Percentiles rank a stretch among this genome's conserved stretches.
Evolutionary conservation across 2,888 invertebrate species (phyloP).

Genomic region (Operophtera brumata): DNA sequence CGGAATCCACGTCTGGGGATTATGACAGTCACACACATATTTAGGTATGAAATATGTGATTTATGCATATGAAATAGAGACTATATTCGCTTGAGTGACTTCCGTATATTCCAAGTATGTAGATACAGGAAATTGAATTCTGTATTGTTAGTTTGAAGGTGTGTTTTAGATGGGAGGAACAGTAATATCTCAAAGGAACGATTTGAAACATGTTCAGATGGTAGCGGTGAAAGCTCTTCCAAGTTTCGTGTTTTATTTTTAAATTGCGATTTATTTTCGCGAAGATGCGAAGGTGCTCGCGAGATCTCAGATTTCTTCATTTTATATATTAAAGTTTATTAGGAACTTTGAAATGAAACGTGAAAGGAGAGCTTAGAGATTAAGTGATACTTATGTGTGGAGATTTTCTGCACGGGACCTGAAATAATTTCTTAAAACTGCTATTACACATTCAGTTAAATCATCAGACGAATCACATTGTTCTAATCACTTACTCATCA

Average conservation of each 20-base stretch:
- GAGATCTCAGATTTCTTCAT: constrained; percentile 40
- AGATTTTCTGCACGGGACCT: constrained; percentile 9
- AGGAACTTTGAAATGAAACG: constrained; percentile 43
- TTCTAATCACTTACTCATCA: too few relatives aligned
- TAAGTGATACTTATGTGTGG: constrained; percentile 18
- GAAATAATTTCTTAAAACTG: background rate
- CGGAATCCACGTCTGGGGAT: constrained; percentile 52
- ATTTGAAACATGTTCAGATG: constrained; percentile 71
- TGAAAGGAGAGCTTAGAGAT: constrained; percentile 30
- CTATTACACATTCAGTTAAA: background rate
- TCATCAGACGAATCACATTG: background rate
- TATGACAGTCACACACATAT: constrained; percentile 41
- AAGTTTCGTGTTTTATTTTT: constrained; percentile 69
- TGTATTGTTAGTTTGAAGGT: constrained; percentile 29
- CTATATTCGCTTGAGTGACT: constrained; percentile 32
- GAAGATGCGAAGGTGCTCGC: constrained; percentile 46
- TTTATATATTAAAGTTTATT: constrained; percentile 44
- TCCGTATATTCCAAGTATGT: constrained; percentile 15
- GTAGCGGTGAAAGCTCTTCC: constrained; percentile 73
- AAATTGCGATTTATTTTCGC: constrained; percentile 67
- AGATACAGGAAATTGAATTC: constrained; percentile 23
- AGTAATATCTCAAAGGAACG: constrained; percentile 59
- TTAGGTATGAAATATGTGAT: constrained; percentile 33
- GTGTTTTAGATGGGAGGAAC: constrained; percentile 35
- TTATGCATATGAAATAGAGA: constrained; percentile 35